A percentile compares a stretch with the other conserved stretches of the same genome.
phyloP scores from a whole-genome alignment of 2,888 invertebrate genomes.

The Drosophila meridiana region DNA sequence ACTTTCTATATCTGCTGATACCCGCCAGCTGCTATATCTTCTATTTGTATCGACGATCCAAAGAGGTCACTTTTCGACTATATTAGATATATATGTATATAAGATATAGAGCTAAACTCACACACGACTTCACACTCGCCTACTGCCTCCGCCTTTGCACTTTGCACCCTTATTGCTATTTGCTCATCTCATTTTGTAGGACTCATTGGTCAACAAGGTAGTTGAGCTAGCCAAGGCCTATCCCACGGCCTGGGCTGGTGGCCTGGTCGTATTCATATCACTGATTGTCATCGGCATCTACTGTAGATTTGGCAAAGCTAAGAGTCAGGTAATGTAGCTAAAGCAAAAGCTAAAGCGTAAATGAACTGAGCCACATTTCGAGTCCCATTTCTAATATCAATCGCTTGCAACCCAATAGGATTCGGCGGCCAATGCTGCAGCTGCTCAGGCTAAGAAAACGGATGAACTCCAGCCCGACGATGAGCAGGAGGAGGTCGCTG shows the following conservation, averaged over 20 bases:
- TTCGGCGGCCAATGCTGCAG: conserved; percentile 84
- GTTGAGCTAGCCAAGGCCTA: conserved; percentile 92
- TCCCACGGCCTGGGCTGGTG: conserved; percentile 96
- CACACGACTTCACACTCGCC: conserved; percentile 17
- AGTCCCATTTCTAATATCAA: neutral
- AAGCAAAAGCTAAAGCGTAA: neutral
- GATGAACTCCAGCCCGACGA: conserved; percentile 89
- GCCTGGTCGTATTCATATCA: conserved; percentile 92
- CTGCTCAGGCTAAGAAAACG: conserved; percentile 89
- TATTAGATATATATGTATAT: conserved; percentile 4
- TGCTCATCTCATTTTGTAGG: conserved; percentile 86
- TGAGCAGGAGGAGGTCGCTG: conserved; percentile 45
- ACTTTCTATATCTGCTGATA: conserved; percentile 91
- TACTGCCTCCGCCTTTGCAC: conserved; percentile 53
- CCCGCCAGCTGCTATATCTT: conserved; percentile 90
- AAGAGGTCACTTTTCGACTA: conserved; percentile 87
- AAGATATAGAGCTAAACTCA: conserved; percentile 18
- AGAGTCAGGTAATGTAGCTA: conserved; percentile 85
- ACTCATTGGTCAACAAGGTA: conserved; percentile 91
- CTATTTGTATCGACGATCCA: conserved; percentile 88
- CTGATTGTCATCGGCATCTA: conserved; percentile 88
- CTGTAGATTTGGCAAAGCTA: conserved; percentile 66
- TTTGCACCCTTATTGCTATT: conserved; percentile 59
- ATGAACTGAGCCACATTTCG: neutral
- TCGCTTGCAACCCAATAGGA: conserved; percentile 75